Evolutionary conservation across 2,113 vertebrate genomes (phyloP).

Genomic region (Oreotragus oreotragus): DNA sequence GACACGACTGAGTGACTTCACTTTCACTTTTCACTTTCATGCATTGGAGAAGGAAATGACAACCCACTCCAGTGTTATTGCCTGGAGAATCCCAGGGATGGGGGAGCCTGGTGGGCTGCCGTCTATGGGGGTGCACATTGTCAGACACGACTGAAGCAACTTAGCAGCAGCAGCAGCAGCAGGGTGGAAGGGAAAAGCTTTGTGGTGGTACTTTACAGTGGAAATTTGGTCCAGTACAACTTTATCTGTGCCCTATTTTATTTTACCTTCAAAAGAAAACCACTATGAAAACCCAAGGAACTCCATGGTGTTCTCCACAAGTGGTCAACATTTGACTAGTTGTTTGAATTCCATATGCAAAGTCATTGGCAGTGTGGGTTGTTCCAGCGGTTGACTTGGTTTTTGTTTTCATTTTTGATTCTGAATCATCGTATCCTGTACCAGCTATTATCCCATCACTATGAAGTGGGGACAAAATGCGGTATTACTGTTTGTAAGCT

Average conservation of each 20-base stretch:
- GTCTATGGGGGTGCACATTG: too few species aligned
- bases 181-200: background rate
- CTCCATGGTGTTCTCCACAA: slow-evolving; percentile 82
- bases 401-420: slow-evolving; percentile 78
- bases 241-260: slow-evolving; percentile 89
- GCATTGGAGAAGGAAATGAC: too few species aligned
- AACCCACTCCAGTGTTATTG: too few species aligned
- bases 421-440: slow-evolving; percentile 80
- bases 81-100: too few species aligned
- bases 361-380: slow-evolving; percentile 80
- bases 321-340: slow-evolving; percentile 75
- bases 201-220: background rate
- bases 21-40: too few species aligned
- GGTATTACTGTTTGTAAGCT: slow-evolving; percentile 84
- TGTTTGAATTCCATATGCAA: slow-evolving; percentile 80
- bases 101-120: too few species aligned
- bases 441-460: slow-evolving; percentile 81
- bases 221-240: slow-evolving; percentile 73
- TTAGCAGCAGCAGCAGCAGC: too few species aligned
- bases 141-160: too few species aligned
- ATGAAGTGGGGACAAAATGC: slow-evolving; percentile 74
- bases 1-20: too few species aligned
- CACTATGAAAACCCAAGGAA: slow-evolving; percentile 56
- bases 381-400: slow-evolving; percentile 65
- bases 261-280: slow-evolving; percentile 81